Evolutionary conservation across 2,797 vertebrate species (phyloP).

Genomic region (Peromyscus melanophrys): DNA sequence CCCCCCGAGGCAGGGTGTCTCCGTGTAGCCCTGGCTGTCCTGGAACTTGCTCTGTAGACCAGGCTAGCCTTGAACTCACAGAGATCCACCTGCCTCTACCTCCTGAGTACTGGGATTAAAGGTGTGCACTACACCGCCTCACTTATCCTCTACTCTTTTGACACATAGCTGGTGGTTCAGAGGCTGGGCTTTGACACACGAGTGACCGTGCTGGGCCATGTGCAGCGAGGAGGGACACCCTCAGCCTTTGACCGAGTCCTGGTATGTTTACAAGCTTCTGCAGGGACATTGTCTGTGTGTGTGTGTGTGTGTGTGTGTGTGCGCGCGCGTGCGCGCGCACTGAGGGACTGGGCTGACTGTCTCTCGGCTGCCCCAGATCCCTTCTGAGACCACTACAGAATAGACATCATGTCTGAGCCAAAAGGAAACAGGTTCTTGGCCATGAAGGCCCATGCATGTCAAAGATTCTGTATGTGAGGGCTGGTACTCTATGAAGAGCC

Average conservation of each 20-base stretch:
- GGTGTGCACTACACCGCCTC: rapidly evolving
- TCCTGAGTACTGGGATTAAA: not conserved
- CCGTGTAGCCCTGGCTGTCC: not conserved
- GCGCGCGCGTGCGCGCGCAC: not conserved
- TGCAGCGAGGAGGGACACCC: conserved; percentile 97
- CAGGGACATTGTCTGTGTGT: rapidly evolving
- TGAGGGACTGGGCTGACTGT: not conserved
- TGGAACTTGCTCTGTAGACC: not conserved
- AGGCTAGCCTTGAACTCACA: not conserved
- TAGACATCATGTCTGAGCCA: not conserved
- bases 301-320: not conserved
- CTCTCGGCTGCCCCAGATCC: not conserved
- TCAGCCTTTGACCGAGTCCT: conserved; percentile 95
- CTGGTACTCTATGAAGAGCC: not conserved
- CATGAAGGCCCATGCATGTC: no score
- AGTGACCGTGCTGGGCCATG: conserved; percentile 97
- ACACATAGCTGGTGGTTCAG: conserved; percentile 93
- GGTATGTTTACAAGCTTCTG: conserved; percentile 77
- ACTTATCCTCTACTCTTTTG: not conserved
- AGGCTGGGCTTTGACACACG: conserved; percentile 96
- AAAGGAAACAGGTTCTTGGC: not conserved
- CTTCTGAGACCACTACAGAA: not conserved
- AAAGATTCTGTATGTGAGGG: rapidly evolving
- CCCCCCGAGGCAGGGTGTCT: not conserved
- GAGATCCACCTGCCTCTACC: not conserved